phyloP scores from a whole-genome alignment of 2,888 invertebrate genomes.

The Cyrtodaria siliqua region DNA sequence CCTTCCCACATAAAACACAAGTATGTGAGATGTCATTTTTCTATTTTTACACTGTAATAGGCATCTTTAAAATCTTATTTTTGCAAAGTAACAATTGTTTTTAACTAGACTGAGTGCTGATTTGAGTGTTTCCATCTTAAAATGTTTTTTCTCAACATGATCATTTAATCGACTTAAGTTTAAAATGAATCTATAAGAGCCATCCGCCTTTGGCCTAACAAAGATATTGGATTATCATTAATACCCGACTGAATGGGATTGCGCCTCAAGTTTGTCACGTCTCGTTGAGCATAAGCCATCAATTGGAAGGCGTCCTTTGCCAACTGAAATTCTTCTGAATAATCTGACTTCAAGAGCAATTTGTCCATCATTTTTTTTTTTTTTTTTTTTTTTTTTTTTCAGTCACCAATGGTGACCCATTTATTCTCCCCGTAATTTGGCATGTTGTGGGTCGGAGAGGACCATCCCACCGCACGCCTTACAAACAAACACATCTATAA shows the following conservation, averaged over 20 bases:
- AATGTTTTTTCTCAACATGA: slow-evolving; percentile 44
- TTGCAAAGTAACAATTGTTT: slow-evolving; percentile 37
- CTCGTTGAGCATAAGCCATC: slow-evolving; percentile 3
- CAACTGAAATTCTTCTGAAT: not conserved
- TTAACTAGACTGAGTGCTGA: slow-evolving; percentile 30
- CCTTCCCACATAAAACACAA: slow-evolving; percentile 54
- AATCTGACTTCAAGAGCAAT: slow-evolving; percentile 1
- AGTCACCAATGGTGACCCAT: no score
- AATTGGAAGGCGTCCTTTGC: slow-evolving; percentile 11
- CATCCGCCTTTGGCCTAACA: slow-evolving; percentile 12
- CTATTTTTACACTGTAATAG: slow-evolving; percentile 29
- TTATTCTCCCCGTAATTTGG: no score
- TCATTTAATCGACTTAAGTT: slow-evolving; percentile 44
- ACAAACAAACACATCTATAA: no score
- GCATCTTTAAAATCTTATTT: slow-evolving; percentile 51
- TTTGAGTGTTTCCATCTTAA: slow-evolving; percentile 57
- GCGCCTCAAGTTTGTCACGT: not conserved
- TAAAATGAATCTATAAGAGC: slow-evolving; percentile 34
- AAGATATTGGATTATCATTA: slow-evolving; percentile 22
- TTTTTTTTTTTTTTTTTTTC: no score
- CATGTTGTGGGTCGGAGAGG: no score
- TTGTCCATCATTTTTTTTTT: no score
- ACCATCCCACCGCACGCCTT: no score
- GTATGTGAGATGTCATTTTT: slow-evolving; percentile 25
- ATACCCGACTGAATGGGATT: not conserved